Evolutionary conservation across 2,888 invertebrate species (phyloP).

Genomic region (Geophilus truncorum): DNA sequence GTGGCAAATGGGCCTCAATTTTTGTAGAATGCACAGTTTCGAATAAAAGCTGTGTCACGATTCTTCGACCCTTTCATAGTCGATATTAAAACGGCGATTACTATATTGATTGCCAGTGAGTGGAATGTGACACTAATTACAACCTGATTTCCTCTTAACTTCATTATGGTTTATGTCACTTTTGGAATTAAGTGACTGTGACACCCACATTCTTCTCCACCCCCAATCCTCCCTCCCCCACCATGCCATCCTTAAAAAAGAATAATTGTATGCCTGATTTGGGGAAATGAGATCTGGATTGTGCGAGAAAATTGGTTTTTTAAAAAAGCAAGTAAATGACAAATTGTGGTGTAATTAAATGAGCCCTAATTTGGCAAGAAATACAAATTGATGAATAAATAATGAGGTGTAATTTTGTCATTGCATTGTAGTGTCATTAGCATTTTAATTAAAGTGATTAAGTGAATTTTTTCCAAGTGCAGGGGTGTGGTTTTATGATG

Average conservation of each 20-base stretch:
- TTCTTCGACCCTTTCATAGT: neutral
- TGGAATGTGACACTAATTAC: neutral
- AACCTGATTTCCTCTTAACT: neutral
- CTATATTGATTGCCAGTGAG: neutral
- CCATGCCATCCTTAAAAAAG: neutral
- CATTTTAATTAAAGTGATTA: neutral
- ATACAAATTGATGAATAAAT: neutral
- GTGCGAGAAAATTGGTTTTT: neutral
- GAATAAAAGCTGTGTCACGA: too few relatives aligned
- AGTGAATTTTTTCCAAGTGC: neutral
- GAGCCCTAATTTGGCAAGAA: neutral
- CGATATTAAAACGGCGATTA: neutral
- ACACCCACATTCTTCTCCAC: neutral
- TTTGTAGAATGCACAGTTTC: too few relatives aligned
- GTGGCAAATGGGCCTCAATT: too few relatives aligned
- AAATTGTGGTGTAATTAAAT: neutral
- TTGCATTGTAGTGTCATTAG: neutral
- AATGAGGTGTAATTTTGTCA: neutral
- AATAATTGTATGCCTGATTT: neutral
- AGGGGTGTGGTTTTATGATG: neutral
- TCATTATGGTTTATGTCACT: neutral
- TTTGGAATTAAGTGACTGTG: neutral
- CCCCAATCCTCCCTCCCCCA: neutral
- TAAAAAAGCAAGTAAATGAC: neutral
- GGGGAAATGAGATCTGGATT: neutral